Base-by-base conservation (phyloP, 1,140 invertebrate species). In the Mactra quadrangularis region DNA sequence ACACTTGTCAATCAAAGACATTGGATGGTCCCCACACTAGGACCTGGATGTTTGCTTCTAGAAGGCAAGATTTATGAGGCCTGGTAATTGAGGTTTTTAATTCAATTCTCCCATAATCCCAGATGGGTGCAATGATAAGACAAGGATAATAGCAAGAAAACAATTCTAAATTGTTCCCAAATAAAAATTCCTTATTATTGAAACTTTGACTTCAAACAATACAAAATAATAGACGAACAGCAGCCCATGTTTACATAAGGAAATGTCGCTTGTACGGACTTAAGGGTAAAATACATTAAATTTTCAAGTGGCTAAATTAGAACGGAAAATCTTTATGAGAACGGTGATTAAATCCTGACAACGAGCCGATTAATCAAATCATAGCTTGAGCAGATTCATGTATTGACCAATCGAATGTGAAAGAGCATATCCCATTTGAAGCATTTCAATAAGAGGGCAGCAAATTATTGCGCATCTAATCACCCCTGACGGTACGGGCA, bases 271-370 rank as follows among this genome's bases (percentile, higher is more conserved):
- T 38, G 70, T 72, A 55, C 50, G 41, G 70, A 47, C 70, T 72
- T 57, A 72, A 72, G 70, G 53, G 50, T 35, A 72, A 72, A 72
- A 72, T 47, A 72, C 70, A 72, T 72, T 72, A 72, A 57, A 72
- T 35, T 72, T 57, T 72, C 70, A 72, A 72, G 70, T 55, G 70
- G 70, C 70, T 50, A 72, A 72, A 72, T 72, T 72, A 72, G 70
- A 57, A 29, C 31, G 35, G 19, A 55, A 41, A 38, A 72, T 72
- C 53, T 72, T 72, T 57, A 72, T 72, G 70, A 72, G 70, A 55
- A 19, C 50, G 35, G 70, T 72, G 50, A 72, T 72, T 72, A 72
- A 72, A 72, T 55, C 41, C 53, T 35, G 50, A 47, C 50, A 72
- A 72, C 2, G 50, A 55, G 22, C 29, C n/a, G 31, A 55, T 72